phyloP scores from a whole-genome alignment of 2,113 vertebrate genomes.

The Grantiella picta region DNA sequence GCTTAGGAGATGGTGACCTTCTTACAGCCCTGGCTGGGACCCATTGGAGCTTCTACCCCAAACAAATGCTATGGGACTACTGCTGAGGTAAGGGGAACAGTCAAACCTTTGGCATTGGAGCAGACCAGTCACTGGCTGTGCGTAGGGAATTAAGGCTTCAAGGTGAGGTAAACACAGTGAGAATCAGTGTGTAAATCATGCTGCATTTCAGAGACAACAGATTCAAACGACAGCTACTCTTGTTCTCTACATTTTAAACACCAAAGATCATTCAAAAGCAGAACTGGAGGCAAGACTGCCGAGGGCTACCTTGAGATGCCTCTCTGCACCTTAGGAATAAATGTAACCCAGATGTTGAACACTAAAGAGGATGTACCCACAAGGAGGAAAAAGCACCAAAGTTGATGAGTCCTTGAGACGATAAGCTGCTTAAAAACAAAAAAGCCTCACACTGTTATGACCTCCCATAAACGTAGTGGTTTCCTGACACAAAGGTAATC shows the following conservation, averaged over 20 bases:
- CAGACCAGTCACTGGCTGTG: conserved; percentile 46
- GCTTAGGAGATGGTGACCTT: conserved; percentile 10
- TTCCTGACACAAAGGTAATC: neutral
- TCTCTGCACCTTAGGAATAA: conserved; percentile 3
- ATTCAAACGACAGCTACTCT: neutral
- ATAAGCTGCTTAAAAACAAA: conserved; percentile 20
- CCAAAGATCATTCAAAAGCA: conserved; percentile 2
- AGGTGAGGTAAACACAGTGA: conserved; percentile 70
- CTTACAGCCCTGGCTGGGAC: conserved; percentile 27
- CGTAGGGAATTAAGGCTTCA: conserved; percentile 72
- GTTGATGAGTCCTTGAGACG: conserved; percentile 37
- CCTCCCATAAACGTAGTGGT: conserved; percentile 21
- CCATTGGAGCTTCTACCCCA: conserved; percentile 31
- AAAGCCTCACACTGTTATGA: neutral
- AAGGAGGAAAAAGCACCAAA: conserved; percentile 59
- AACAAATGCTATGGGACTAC: conserved; percentile 34
- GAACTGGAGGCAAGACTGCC: neutral
- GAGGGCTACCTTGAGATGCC: neutral
- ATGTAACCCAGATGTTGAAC: neutral
- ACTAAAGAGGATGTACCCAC: neutral
- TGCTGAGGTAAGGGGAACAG: conserved; percentile 46
- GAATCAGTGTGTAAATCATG: conserved; percentile 23
- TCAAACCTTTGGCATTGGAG: conserved; percentile 53
- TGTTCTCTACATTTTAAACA: conserved; percentile 46
- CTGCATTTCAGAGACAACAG: conserved; percentile 12